Percentiles rank a stretch among this genome's conserved stretches.
Conservation (phyloP, 2,888 invertebrate genomes). For the Neuroscelio doddi region DNA sequence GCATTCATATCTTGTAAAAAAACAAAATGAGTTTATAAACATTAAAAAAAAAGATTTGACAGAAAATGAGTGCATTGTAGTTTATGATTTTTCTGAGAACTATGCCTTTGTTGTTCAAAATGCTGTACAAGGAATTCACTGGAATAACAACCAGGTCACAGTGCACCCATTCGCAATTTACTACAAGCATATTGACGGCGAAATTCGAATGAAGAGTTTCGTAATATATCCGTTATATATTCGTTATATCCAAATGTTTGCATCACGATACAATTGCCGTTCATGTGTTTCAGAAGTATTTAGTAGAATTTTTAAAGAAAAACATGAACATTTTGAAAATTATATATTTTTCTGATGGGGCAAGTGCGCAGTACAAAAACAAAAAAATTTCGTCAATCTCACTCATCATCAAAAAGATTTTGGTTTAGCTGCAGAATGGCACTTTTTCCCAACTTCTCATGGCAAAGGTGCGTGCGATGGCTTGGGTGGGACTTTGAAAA, state of each 20-base stretch:
- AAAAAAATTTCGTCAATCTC: slow-evolving; percentile 20
- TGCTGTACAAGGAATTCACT: not conserved
- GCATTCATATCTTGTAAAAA: too few relatives aligned
- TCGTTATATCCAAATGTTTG: too few relatives aligned
- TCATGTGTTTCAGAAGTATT: not conserved
- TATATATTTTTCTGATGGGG: slow-evolving; percentile 16
- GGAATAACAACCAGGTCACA: not conserved
- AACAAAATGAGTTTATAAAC: too few relatives aligned
- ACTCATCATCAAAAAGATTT: slow-evolving; percentile 24
- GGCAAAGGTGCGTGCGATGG: slow-evolving; percentile 25
- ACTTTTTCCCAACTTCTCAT: slow-evolving; percentile 27
- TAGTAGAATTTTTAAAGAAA: not conserved
- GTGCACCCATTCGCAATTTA: slow-evolving; percentile 2
- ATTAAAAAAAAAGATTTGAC: not conserved
- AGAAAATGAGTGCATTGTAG: not conserved
- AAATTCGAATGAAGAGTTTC: not conserved
- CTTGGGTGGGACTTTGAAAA: slow-evolving; percentile 20
- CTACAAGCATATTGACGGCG: not conserved
- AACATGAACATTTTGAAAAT: not conserved
- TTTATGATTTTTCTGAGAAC: not conserved
- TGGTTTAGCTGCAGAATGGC: slow-evolving; percentile 20
- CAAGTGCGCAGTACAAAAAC: slow-evolving; percentile 21
- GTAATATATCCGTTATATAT: too few relatives aligned
- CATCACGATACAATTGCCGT: too few relatives aligned
- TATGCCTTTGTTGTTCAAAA: slow-evolving; percentile 1